Conservation (phyloP, 2,888 invertebrate species). For the Acanthosepion pharaonis region DNA sequence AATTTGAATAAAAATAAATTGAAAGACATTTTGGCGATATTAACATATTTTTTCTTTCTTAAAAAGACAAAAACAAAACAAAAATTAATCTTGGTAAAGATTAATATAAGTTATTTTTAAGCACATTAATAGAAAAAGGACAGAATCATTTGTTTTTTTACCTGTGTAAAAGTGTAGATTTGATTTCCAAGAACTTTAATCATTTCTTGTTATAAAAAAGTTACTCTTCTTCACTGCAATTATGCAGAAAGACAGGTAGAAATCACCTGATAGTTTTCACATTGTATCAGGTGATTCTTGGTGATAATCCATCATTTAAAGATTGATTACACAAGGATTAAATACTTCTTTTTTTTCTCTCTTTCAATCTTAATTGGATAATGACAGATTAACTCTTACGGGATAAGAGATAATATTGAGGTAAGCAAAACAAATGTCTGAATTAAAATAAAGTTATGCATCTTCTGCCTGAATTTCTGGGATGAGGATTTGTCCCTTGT, state of each 20-base stretch:
- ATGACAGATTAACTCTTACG: not conserved
- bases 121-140: not conserved
- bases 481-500: too few species aligned
- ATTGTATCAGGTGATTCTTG: not conserved
- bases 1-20: too few species aligned
- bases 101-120: not conserved
- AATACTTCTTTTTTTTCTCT: not conserved
- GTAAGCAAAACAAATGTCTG: not conserved
- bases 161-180: not conserved
- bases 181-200: not conserved
- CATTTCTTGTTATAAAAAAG: not conserved
- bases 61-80: not conserved
- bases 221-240: not conserved
- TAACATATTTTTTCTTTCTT: not conserved
- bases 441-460: not conserved
- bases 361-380: not conserved
- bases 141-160: not conserved
- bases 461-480: too few species aligned
- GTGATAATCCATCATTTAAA: not conserved
- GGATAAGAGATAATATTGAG: not conserved
- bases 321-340: constrained; percentile 33
- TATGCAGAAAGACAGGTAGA: not conserved
- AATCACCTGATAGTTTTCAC: not conserved
- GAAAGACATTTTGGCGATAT: too few species aligned
- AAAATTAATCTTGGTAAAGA: not conserved